Evolutionary conservation across 2,797 vertebrate genomes (phyloP), one percentile per base, ranked within the genome.

Genomic region (Tachyglossus aculeatus): DNA sequence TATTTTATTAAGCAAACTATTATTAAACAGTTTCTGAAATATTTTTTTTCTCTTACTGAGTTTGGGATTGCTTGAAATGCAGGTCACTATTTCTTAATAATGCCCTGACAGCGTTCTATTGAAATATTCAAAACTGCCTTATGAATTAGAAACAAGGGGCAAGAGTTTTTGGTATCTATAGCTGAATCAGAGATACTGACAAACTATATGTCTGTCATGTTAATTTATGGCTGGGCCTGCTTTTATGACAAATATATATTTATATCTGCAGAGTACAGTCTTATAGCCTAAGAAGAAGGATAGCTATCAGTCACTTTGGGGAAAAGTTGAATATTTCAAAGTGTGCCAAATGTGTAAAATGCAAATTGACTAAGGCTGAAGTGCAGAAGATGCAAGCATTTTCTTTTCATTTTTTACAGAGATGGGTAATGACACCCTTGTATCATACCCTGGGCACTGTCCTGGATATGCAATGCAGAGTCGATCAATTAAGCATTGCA

Each of bases 1-100:
- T 90, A 91, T 91, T 90, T 92, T 88, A 92, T 91, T 87, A 78
- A 84, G 89, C 74, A 86, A 89, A 89, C 80, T 85, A 74, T 85
- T 89, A 89, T 84, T 86, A 78, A 87, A 71, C 85, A 84, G 83
- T 79, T 69, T 73, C 74, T 81, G 76, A 68, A 37, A 48, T 79
- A 52, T 67, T 76, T 69, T 45, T 66, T 56, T 25, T 55, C 58
- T 74, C 70, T 71, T n/a, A 77, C 59, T 40, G 64, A 24, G 36
- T 57, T 65, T 39, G 7, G n/a, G 39, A 41, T 73, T 62, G 71
- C 71, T 73, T 39, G 59, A 84, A 84, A 78, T n/a, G 32, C 67
- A 48, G 81, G 80, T 83, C 71, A 45, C 51, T 82, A 13, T 67
- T 85, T 88, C 83, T 85, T 65, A 71, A 69, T 67, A 81, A 77